These are phyloP conservation scores for Myripristis jacobus DNA, from an alignment of 2,797 vertebrate genomes.

Conservation along the genomic window DNA sequence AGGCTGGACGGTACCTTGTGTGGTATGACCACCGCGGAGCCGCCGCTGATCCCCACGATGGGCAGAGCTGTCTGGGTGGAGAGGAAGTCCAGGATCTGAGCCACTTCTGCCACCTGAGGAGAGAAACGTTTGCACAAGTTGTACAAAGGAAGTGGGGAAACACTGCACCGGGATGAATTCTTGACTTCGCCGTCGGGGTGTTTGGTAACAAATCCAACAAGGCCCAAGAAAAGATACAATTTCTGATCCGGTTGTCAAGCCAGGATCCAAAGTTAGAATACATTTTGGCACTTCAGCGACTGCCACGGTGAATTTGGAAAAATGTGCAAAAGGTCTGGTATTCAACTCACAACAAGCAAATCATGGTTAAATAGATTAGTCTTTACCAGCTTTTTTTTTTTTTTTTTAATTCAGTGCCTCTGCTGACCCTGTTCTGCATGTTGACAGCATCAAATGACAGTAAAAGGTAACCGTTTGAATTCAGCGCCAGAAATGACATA, in stretches of 20 bases:
- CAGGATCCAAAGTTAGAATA: background rate
- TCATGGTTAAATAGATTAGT: too few relatives aligned
- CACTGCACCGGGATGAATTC: background rate
- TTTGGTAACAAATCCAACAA: too few relatives aligned
- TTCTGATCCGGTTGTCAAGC: background rate
- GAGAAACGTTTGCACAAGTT: background rate
- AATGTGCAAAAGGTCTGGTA: background rate
- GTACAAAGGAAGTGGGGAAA: background rate
- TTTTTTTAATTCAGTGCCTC: too few relatives aligned
- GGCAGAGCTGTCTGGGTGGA: constrained; percentile 95
- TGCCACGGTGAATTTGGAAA: background rate
- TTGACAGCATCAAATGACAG: too few relatives aligned
- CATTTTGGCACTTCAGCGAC: background rate
- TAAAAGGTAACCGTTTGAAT: too few relatives aligned
- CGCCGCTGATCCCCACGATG: constrained; percentile 95
- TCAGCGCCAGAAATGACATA: too few relatives aligned
- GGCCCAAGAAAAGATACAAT: too few relatives aligned
- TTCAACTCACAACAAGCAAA: too few relatives aligned
- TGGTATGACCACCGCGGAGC: constrained; percentile 94
- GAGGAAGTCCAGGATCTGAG: constrained; percentile 97
- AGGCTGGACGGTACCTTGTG: constrained; percentile 88
- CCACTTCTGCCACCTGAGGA: constrained; percentile 85
- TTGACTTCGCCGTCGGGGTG: too few relatives aligned
- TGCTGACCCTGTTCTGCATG: too few relatives aligned
- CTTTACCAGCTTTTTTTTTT: too few relatives aligned